These are phyloP conservation scores for Salmo trutta DNA, from an alignment of 2,797 vertebrate species.

Conservation along the genomic window DNA sequence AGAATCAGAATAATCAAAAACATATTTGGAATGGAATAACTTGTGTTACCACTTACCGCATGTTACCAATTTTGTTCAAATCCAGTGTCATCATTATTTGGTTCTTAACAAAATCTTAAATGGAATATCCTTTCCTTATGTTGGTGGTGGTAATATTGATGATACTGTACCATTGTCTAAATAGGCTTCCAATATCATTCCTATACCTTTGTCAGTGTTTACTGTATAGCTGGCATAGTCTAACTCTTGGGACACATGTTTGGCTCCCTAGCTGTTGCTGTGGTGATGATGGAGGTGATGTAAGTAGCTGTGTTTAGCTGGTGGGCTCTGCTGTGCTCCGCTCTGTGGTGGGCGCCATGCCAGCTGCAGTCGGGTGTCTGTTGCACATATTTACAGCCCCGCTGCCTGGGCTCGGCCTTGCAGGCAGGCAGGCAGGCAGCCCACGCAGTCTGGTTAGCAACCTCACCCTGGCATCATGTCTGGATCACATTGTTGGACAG, in stretches of 20 bases:
- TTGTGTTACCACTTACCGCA: not conserved
- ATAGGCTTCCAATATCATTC: not conserved
- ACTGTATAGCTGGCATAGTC: conserved; percentile 26
- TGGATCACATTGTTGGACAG: conserved; percentile 45
- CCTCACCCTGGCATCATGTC: conserved; percentile 30
- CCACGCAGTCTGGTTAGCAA: conserved; percentile 37
- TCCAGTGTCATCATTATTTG: not conserved
- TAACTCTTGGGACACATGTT: conserved; percentile 22
- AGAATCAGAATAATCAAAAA: too few species aligned
- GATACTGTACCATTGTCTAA: not conserved
- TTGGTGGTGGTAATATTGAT: not conserved
- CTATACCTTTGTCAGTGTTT: not conserved
- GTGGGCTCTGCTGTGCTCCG: conserved; percentile 17
- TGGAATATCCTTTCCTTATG: not conserved
- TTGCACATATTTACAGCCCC: conserved; percentile 63
- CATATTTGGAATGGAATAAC: not conserved
- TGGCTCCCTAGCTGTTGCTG: conserved; percentile 40
- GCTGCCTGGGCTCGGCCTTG: not conserved
- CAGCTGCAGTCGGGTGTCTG: conserved; percentile 47
- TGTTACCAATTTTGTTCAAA: not conserved
- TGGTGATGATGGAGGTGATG: conserved; percentile 62
- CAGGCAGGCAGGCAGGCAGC: conserved; percentile 26
- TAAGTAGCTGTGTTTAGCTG: conserved; percentile 67
- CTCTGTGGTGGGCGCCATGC: conserved; percentile 42
- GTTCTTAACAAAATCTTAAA: not conserved